Evolutionary conservation across 1,140 invertebrate species (phyloP), one percentile per base, ranked within the genome.

Genomic region (Heterodera carotae): DNA sequence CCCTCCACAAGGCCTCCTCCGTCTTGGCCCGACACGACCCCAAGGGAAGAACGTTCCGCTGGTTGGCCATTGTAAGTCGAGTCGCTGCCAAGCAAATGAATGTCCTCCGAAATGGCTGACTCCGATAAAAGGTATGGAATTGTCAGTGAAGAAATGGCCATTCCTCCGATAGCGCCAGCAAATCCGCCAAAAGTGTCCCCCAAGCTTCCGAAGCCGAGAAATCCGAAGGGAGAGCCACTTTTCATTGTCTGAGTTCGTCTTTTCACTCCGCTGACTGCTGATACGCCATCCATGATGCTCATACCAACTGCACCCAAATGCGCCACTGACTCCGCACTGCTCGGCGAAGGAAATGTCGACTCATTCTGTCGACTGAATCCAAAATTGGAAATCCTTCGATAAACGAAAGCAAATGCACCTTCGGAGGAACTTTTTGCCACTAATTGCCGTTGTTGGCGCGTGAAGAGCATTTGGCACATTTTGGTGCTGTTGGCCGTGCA

Each of bases 321-420:
- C 69, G 33, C 6, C 56, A 15, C 0, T 6, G 34, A 36, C 29
- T 48, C 29, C 12, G n/a, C n/a, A 71, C 25, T 18, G 22, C 29
- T 62, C 34, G 64, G 22, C 48, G 29, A n/a, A 2, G 48, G 34
- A 48, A 39, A n/a, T n/a, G n/a, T 4, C 69, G 12, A 33, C 3
- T 76, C 75, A 34, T 43, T 76, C 25, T 27, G 75, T 22, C 75
- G 68, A 33, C 64, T 76, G 27, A 76, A 75, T 34, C n/a, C 15
- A 18, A 69, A 33, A 36, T 43, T 12, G 3, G 33, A 1, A 71
- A 15, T 18, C 22, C 31, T 60, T 33, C 15, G 3, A 29, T 25
- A 22, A 36, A 75, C 8, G 31, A 22, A 12, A 76, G 1, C 12
- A 25, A 29, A 75, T 25, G 2, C 22, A 56, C 68, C 68, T 76